These are phyloP conservation scores for Diarsia brunnea DNA, from an alignment of 2,888 invertebrate genomes.

Conservation along the genomic window DNA sequence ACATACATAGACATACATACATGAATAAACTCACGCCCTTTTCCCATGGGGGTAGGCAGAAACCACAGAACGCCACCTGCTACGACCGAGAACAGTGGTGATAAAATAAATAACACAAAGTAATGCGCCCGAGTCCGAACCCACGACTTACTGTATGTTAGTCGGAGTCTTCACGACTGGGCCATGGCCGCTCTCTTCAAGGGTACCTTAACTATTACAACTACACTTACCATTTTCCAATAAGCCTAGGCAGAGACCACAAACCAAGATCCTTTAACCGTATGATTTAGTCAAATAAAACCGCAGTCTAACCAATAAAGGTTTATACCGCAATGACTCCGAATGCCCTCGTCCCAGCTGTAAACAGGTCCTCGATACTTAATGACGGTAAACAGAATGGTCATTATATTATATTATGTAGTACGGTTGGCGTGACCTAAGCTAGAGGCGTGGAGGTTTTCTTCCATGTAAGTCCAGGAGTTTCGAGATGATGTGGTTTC, in stretches of 20 bases:
- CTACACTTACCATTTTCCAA: not conserved
- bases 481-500: constrained; percentile 46
- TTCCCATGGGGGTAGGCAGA: too few relatives aligned
- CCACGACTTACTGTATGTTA: too few relatives aligned
- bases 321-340: constrained; percentile 34
- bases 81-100: too few relatives aligned
- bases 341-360: constrained; percentile 23
- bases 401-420: constrained; percentile 56
- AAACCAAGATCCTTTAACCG: constrained; percentile 2
- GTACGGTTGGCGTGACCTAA: constrained; percentile 68
- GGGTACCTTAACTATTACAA: too few relatives aligned
- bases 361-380: constrained; percentile 34
- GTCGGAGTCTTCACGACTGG: too few relatives aligned
- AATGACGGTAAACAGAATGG: constrained; percentile 60
- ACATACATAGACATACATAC: too few relatives aligned
- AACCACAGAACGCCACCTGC: too few relatives aligned
- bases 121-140: too few relatives aligned
- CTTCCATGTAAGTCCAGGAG: constrained; percentile 66
- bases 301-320: constrained; percentile 27
- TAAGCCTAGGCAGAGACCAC: not conserved
- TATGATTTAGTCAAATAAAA: constrained; percentile 51
- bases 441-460: constrained; percentile 63
- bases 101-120: too few relatives aligned
- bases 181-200: too few relatives aligned
- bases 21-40: too few relatives aligned